These are phyloP conservation scores for Scotopteryx bipunctaria DNA, from an alignment of 2,888 invertebrate species.

Conservation along the genomic window DNA sequence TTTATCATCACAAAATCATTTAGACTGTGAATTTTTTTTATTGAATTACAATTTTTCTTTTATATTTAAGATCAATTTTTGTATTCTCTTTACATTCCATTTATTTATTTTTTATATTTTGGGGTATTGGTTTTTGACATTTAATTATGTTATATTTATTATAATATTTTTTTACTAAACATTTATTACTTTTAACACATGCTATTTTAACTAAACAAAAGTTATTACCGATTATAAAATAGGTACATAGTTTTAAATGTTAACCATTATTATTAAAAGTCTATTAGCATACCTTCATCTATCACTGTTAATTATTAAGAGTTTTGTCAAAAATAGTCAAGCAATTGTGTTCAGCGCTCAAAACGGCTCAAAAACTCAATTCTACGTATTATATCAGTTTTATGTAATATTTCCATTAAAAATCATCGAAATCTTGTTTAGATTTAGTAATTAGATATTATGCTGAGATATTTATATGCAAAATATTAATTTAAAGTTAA, in stretches of 20 bases:
- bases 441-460: slow-evolving; percentile 36
- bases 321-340: slow-evolving; percentile 28
- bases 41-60: neutral
- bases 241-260: slow-evolving; percentile 32
- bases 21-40: no score
- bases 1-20: slow-evolving; percentile 9
- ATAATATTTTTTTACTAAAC: slow-evolving; percentile 16
- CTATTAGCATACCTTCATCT: slow-evolving; percentile 19
- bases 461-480: slow-evolving; percentile 44
- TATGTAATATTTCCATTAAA: slow-evolving; percentile 14
- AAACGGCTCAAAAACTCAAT: slow-evolving; percentile 43
- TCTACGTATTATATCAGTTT: neutral
- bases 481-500: slow-evolving; percentile 33
- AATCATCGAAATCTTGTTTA: slow-evolving; percentile 45
- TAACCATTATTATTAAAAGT: slow-evolving; percentile 35
- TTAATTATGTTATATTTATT: slow-evolving; percentile 7
- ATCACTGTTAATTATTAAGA: slow-evolving; percentile 28
- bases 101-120: slow-evolving; percentile 21
- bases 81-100: slow-evolving; percentile 34
- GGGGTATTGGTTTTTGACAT: slow-evolving; percentile 15
- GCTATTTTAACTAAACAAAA: slow-evolving; percentile 2
- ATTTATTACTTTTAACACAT: slow-evolving; percentile 4
- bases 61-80: slow-evolving; percentile 8
- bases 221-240: slow-evolving; percentile 10
- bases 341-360: slow-evolving; percentile 42